Conservation (phyloP, 2,797 vertebrate genomes). For the Oryzias sinensis region DNA sequence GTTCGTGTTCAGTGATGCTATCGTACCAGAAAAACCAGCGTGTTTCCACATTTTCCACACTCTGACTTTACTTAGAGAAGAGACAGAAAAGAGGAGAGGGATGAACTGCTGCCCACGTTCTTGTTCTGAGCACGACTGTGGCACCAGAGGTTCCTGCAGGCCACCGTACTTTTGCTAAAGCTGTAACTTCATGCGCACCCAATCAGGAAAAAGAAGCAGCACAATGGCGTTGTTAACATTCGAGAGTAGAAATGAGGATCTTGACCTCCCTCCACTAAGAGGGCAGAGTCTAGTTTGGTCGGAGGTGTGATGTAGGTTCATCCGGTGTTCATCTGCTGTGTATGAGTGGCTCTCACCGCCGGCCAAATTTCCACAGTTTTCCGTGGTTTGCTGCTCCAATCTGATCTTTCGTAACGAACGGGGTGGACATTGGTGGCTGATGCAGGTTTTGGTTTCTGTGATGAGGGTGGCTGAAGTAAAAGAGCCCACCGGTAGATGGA, state of each 20-base stretch:
- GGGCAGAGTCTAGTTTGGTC: slow-evolving; percentile 15
- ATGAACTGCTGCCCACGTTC: slow-evolving; percentile 25
- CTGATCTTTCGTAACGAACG: slow-evolving; percentile 14
- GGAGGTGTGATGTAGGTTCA: not conserved
- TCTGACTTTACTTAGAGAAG: slow-evolving; percentile 47
- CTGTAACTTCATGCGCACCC: slow-evolving; percentile 13
- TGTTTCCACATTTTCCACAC: slow-evolving; percentile 17
- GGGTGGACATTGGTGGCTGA: slow-evolving; percentile 12
- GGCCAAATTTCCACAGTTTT: not conserved
- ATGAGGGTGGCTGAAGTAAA: slow-evolving; percentile 19
- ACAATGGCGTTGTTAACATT: slow-evolving; percentile 14
- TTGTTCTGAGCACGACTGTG: slow-evolving; percentile 62
- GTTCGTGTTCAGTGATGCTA: slow-evolving; percentile 16
- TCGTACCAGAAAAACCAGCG: slow-evolving; percentile 84
- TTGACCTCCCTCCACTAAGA: slow-evolving; percentile 5
- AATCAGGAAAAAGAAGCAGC: slow-evolving; percentile 11
- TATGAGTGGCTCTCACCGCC: slow-evolving; percentile 18
- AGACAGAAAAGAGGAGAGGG: slow-evolving; percentile 62
- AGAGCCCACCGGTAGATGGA: slow-evolving; percentile 23
- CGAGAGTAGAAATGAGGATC: not conserved
- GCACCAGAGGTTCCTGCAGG: slow-evolving; percentile 64
- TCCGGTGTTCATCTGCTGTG: slow-evolving; percentile 2
- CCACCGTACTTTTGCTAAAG: slow-evolving; percentile 63
- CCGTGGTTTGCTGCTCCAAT: slow-evolving; percentile 8
- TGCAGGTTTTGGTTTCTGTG: slow-evolving; percentile 43